phyloP scores from a whole-genome alignment of 2,113 vertebrate genomes.

The Phodopus roborovskii region DNA sequence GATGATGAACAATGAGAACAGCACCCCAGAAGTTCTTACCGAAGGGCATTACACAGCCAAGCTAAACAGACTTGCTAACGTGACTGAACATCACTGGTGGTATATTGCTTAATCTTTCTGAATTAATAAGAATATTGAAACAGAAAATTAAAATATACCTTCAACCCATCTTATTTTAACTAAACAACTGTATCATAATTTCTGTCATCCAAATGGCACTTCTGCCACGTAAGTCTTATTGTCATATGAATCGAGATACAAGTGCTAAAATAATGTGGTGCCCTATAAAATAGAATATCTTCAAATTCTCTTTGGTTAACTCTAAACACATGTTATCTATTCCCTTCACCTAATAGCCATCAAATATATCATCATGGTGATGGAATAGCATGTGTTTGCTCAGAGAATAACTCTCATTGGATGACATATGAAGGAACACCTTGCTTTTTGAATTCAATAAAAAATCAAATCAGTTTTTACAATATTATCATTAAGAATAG shows the following conservation, averaged over 20 bases:
- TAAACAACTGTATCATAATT: background rate
- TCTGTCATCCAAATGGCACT: background rate
- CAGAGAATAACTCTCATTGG: background rate
- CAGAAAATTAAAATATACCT: background rate
- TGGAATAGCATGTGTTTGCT: background rate
- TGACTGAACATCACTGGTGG: background rate
- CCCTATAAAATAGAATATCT: background rate
- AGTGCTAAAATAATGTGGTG: no score
- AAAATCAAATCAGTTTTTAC: conserved; percentile 43
- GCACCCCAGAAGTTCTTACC: background rate
- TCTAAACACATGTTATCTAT: background rate
- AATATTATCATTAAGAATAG: background rate
- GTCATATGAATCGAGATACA: background rate
- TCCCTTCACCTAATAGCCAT: background rate
- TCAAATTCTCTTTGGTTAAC: background rate
- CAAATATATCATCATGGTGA: background rate
- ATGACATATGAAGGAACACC: background rate
- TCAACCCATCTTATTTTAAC: background rate
- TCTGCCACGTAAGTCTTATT: no score
- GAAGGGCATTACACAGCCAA: background rate
- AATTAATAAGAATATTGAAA: background rate
- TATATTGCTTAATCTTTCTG: background rate
- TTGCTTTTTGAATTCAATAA: background rate
- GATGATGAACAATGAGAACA: background rate
- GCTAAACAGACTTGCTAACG: background rate